A percentile compares a stretch with the other conserved stretches of the same genome.
Conservation (phyloP, 2,113 vertebrate genomes). For the Helogale parvula region DNA sequence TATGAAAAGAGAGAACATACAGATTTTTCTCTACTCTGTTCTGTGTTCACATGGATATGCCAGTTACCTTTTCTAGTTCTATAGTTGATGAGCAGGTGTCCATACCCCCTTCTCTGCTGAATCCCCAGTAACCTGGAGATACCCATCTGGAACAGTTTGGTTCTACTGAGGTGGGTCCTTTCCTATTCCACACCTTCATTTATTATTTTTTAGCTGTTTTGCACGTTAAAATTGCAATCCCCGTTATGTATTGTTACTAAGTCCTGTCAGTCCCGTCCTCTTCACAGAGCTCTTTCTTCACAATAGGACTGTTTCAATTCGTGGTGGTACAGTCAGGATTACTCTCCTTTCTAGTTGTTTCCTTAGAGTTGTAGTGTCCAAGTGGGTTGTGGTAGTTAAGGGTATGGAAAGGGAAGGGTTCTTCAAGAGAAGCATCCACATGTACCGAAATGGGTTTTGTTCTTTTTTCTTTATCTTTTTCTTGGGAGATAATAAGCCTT, state of each 20-base stretch:
- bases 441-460: neutral
- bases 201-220: neutral
- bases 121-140: neutral
- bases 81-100: neutral
- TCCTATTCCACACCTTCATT: neutral
- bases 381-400: neutral
- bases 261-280: neutral
- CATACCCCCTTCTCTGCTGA: neutral
- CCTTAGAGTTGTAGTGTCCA: neutral
- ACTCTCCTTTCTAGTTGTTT: neutral
- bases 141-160: neutral
- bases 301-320: neutral
- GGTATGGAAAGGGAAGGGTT: neutral
- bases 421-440: neutral
- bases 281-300: neutral
- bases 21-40: neutral
- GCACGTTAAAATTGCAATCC: neutral
- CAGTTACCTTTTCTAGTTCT: neutral
- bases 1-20: neutral
- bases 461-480: neutral
- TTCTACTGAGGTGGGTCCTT: neutral
- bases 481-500: neutral
- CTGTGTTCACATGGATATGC: neutral
- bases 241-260: neutral
- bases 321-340: neutral